These are phyloP conservation scores for Scopus umbretta DNA, from an alignment of 2,113 vertebrate species.

Conservation along the genomic window DNA sequence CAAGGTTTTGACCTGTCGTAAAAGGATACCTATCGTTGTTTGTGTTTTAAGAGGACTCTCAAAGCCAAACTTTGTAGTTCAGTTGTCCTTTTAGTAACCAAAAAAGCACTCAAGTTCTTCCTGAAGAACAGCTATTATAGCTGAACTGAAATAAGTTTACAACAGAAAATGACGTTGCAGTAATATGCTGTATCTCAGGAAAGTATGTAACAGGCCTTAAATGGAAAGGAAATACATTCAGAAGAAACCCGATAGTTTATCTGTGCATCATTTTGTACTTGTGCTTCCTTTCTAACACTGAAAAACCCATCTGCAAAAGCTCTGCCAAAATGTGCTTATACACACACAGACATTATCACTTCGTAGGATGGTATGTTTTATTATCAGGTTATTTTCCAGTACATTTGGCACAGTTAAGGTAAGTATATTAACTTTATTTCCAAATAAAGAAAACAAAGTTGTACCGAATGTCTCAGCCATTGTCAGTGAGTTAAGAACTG, in stretches of 20 bases:
- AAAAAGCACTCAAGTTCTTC: neutral
- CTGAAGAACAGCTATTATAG: neutral
- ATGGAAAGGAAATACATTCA: neutral
- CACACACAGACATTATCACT: conserved; percentile 56
- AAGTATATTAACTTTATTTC: conserved; percentile 75
- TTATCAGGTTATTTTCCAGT: conserved; percentile 79
- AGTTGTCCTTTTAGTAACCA: neutral
- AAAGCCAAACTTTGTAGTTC: neutral
- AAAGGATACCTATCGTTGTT: neutral
- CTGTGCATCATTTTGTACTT: conserved; percentile 46
- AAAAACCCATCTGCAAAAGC: conserved; percentile 35
- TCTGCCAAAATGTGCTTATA: conserved; percentile 50
- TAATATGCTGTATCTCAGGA: neutral
- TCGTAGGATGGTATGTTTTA: conserved; percentile 63
- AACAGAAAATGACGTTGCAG: neutral
- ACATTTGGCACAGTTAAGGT: conserved; percentile 80
- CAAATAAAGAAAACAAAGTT: conserved; percentile 76
- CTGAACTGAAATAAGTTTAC: neutral
- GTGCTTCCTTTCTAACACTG: conserved; percentile 51
- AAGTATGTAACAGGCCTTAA: neutral
- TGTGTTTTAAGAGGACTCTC: neutral
- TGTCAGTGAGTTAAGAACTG: conserved; percentile 73
- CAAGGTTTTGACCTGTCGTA: neutral
- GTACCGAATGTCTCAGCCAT: conserved; percentile 61
- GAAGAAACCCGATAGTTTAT: conserved; percentile 38